Evolutionary conservation across 2,797 vertebrate genomes (phyloP), one percentile per base, ranked within the genome.

Genomic region (Eutrigla gurnardus): DNA sequence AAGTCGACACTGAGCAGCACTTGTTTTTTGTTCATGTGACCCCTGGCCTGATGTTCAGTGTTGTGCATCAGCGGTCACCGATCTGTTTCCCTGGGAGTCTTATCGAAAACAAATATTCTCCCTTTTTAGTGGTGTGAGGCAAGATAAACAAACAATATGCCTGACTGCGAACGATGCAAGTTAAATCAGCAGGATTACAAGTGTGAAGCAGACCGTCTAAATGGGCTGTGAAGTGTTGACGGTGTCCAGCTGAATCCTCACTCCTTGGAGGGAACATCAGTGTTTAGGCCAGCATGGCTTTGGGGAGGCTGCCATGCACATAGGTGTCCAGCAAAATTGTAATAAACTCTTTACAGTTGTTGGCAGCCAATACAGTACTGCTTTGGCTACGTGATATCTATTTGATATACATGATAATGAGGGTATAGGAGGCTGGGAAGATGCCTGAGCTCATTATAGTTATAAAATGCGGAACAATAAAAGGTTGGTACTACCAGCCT

Each of bases 201-300:
- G 77, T 79, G 79, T 76, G 70, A 70, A 78, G 62, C 77, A 80
- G 70, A 73, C 52, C 4, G 0, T 70, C 69, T 65, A 77, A 86
- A 88, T 77, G 73, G 70, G 39, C 68, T 81, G 66, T 83, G 72
- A 81, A 87, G 65, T 77, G 83, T 85, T 78, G 77, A 83, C 72
- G 53, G 72, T 75, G 49, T 57, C 1, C 1, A 60, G 70, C 60
- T 75, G 65, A 65, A 40, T 18, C 57, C 43, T 18, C 40, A 9
- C 50, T 14, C 37, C 5, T 43, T 43, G 0, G 17, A 77, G 53
- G 40, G 55, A 69, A 35, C 45, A 35, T 46, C 36, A 33, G 6
- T 64, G 70, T 66, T 14, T 5, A 78, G 61, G 50, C 58, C 79
- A 67, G 39, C 32, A 7, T 50, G 75, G 62, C 66, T 70, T 40